These are phyloP conservation scores for Onchidella celtica DNA, from an alignment of 2,888 invertebrate genomes.

Conservation along the genomic window DNA sequence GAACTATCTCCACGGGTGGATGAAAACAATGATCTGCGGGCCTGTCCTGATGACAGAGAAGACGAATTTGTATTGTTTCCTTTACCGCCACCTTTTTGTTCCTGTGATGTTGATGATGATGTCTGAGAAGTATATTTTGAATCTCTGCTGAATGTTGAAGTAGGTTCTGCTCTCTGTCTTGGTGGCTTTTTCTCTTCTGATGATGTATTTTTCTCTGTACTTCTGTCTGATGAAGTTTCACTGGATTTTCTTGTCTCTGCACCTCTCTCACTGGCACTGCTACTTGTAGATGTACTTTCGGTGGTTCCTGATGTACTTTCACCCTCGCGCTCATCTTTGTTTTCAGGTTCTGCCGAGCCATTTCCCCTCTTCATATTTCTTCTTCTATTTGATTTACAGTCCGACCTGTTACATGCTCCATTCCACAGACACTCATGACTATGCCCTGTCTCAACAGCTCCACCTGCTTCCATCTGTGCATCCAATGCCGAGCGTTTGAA, in stretches of 20 bases:
- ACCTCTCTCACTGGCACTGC: neutral
- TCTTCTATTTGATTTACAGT: conserved; percentile 41
- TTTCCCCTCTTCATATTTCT: conserved; percentile 48
- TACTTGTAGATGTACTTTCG: neutral
- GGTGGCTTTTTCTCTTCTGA: too few relatives aligned
- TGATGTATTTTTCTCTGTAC: neutral
- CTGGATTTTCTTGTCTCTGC: neutral
- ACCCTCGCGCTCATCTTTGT: neutral
- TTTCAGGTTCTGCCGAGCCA: neutral
- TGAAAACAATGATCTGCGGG: neutral
- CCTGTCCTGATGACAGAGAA: neutral
- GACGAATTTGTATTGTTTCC: neutral
- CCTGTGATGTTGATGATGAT: neutral
- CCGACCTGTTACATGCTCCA: conserved; percentile 50
- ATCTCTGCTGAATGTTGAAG: neutral
- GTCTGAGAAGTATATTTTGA: neutral
- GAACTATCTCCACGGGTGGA: conserved; percentile 35
- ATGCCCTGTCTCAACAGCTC: conserved; percentile 35
- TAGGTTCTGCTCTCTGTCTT: too few relatives aligned
- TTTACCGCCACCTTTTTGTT: neutral
- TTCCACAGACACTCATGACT: conserved; percentile 44
- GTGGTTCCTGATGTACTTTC: neutral
- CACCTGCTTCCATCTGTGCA: conserved; percentile 27
- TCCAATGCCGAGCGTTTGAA: conserved; percentile 17
- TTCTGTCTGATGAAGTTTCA: neutral